Evolutionary conservation across 2,797 vertebrate genomes (phyloP), one percentile per base, ranked within the genome.

Genomic region (Micromesistius poutassou): DNA sequence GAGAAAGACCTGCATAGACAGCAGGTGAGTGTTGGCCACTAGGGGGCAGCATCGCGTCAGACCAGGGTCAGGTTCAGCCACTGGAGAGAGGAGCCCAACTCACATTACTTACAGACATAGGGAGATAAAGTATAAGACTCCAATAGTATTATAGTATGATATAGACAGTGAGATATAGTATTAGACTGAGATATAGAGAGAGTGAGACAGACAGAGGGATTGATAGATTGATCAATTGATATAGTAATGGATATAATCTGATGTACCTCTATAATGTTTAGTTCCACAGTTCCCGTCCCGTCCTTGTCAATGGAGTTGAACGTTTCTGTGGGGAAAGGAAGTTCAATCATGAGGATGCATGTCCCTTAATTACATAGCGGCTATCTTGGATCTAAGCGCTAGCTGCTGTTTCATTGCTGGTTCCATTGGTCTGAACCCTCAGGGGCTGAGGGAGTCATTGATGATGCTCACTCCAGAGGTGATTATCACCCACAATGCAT

Each of bases 291-390:
- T 50, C 95, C 95, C 0, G 86, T 93, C 6, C 93, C 78, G 25
- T 94, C 93, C 0, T 90, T 73, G 19, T 73, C 95, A 89, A 96
- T 42, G 72, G 83, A 79, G 76, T 92, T 86, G 84, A 96, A 96
- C 72, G 90, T 90, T 84, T 94, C 96, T 97, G 90, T 31, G 73
- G 75, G 80, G 22, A 25, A 14, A 86, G 81, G 76, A 31, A 30
- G n/a, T n/a, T 5, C 12, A 22, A 62, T 25, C 55, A 62, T 62
- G 55, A 62, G 22, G 8, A 62, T 6, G 55, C n/a, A 62, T n/a
- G 8, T 62, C 22, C 55, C 22, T n/a, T 62, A 62, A 7, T 62
- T 62, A 62, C 5, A 5, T 62, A n/a, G 22, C 22, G 5, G 55
- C 62, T 3, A 68, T 10, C n/a, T 68, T 28, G 12, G 9, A 6